A percentile compares a stretch with the other conserved stretches of the same genome.
These are phyloP conservation scores for Schizothorax lantsangensis DNA, from an alignment of 2,797 vertebrate species.

Conservation along the genomic window DNA sequence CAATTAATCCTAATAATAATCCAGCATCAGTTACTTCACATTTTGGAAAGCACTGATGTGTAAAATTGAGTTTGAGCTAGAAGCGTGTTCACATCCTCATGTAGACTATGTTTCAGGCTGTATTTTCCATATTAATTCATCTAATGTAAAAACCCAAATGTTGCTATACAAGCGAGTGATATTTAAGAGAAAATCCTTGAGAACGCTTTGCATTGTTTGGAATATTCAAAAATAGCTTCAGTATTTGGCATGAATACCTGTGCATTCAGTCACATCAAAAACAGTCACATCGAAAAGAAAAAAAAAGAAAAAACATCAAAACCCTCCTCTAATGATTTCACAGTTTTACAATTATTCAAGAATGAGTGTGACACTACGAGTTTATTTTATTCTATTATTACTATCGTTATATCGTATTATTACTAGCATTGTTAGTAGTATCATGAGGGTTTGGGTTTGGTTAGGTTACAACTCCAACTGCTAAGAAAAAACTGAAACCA, in stretches of 20 bases:
- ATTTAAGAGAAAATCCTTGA: slow-evolving; percentile 11
- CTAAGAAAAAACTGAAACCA: slow-evolving; percentile 1
- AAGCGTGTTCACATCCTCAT: not conserved
- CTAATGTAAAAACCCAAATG: not conserved
- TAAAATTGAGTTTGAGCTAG: not conserved
- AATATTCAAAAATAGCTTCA: slow-evolving; percentile 10
- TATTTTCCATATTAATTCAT: not conserved
- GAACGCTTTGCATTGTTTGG: not conserved
- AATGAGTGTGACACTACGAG: not conserved
- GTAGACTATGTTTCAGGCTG: not conserved
- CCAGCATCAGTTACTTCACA: not conserved
- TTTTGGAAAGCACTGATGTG: not conserved
- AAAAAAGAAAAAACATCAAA: not conserved
- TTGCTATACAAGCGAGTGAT: not conserved
- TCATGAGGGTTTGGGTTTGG: not conserved
- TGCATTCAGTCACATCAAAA: not conserved
- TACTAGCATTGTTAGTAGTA: not conserved
- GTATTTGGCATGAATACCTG: slow-evolving; percentile 21
- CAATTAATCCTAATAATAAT: not conserved
- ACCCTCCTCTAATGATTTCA: slow-evolving; percentile 1
- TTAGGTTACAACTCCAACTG: slow-evolving; percentile 59
- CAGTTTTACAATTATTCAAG: slow-evolving; percentile 4
- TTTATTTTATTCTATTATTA: not conserved
- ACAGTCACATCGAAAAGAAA: not conserved
- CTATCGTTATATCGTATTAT: not conserved